Base-by-base conservation (phyloP, 2,797 vertebrate species). In the Fringilla coelebs region DNA sequence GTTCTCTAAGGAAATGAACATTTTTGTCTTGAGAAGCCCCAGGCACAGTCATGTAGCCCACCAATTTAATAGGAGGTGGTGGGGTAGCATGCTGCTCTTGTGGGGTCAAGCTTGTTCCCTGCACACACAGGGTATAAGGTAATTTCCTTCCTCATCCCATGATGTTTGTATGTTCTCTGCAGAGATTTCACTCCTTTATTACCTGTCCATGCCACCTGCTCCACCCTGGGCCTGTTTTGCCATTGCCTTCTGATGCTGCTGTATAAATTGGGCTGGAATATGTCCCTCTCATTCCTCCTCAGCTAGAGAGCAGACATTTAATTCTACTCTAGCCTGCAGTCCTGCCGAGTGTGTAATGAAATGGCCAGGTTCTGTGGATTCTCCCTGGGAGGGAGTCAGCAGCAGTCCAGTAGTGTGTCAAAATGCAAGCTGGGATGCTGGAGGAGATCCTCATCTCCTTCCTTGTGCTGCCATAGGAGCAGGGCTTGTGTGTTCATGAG, bases 1-100 rank as follows among this genome's bases (percentile, higher is more conserved):
- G 57, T 41, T 91, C 94, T 93, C 57, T 60, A 41, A 93, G 90
- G 78, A 94, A 93, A 94, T 87, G 74, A 96, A 80, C 68, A 14
- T 78, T 93, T 87, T 94, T 84, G 82, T 96, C 78, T 89, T 51
- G 67, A 94, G 93, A 87, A 91, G 66, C 61, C 38, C 51, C 74
- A 55, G 72, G 83, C 57, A 55, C 43, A 88, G 78, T 52, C 43
- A 6, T 34, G 58, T 80, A 70, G 84, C 63, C 65, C 68, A 79
- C 78, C 80, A 89, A 22, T 95, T 91, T 92, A 88, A 93, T 52
- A 76, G 88, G 48, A 91, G 34, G 13, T 5, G 8, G 68, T 87
- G 31, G 55, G 55, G 57, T 78, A 81, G 45, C 22, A 1, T 7
- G 18, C 66, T 90, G 62, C 41, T 93, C 28, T 92, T 88, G 87